Evolutionary conservation across 2,797 vertebrate genomes (phyloP).

Genomic region (Loriculus beryllinus): DNA sequence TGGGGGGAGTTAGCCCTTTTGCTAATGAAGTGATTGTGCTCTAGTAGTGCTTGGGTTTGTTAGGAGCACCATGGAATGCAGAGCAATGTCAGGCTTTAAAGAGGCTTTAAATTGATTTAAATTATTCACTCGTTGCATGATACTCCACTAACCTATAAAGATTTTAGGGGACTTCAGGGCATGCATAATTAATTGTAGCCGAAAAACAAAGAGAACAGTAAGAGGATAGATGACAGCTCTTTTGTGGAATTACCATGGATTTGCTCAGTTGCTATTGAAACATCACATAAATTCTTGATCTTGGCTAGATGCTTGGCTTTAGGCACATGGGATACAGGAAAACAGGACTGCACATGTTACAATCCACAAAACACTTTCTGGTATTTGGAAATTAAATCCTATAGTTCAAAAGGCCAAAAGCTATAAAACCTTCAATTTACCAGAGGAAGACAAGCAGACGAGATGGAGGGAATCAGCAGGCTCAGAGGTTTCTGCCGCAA

Average conservation of each 20-base stretch:
- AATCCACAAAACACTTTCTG: background rate
- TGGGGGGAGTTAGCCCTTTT: background rate
- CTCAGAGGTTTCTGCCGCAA: background rate
- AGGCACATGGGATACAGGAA: background rate
- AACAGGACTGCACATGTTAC: background rate
- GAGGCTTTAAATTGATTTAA: background rate
- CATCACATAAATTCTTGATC: background rate
- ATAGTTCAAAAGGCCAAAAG: background rate
- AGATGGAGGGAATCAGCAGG: background rate
- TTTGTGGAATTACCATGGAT: slow-evolving; percentile 22
- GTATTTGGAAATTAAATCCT: slow-evolving; percentile 28
- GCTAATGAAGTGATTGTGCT: background rate
- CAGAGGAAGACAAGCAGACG: background rate
- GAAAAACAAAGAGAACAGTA: background rate
- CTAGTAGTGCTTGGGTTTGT: background rate
- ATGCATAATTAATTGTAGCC: background rate
- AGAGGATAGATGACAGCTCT: background rate
- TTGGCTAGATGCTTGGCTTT: background rate
- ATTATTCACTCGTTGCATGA: background rate
- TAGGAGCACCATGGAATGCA: accelerated
- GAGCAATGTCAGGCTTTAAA: background rate
- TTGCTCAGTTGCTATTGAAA: slow-evolving; percentile 8
- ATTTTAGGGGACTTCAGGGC: background rate
- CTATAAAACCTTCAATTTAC: background rate
- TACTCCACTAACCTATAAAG: background rate